Evolutionary conservation across 2,113 vertebrate species (phyloP).

Genomic region (Tetrax tetrax): DNA sequence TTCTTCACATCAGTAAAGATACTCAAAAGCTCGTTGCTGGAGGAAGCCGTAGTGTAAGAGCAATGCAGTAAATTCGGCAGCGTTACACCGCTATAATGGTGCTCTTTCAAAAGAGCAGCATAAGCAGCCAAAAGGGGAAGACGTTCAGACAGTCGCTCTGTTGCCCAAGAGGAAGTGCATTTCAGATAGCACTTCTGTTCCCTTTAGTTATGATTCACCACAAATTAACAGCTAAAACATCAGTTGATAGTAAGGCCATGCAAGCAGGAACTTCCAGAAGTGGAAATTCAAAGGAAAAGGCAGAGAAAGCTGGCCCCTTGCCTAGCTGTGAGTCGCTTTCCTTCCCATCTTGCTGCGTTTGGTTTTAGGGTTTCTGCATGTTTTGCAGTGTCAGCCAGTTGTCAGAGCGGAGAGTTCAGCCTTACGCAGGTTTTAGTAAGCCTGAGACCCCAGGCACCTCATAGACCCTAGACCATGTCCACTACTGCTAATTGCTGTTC

Average conservation of each 20-base stretch:
- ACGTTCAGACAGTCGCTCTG: neutral
- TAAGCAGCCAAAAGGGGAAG: slow-evolving; percentile 29
- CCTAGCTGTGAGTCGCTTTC: slow-evolving; percentile 31
- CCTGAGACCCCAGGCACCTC: neutral
- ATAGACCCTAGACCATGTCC: neutral
- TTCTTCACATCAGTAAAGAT: neutral
- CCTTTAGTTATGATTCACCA: slow-evolving; percentile 22
- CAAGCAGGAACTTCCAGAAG: slow-evolving; percentile 42
- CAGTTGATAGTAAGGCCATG: neutral
- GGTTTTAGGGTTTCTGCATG: slow-evolving; percentile 22
- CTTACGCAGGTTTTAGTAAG: neutral
- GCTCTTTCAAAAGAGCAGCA: slow-evolving; percentile 8
- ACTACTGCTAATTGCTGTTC: neutral
- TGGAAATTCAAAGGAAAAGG: slow-evolving; percentile 13
- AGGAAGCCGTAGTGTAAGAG: neutral
- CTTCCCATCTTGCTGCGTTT: slow-evolving; percentile 54
- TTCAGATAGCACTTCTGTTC: neutral
- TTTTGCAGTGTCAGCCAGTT: slow-evolving; percentile 40
- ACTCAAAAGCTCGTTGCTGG: neutral
- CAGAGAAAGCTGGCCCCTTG: slow-evolving; percentile 28
- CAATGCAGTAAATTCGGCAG: neutral
- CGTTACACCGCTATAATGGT: neutral
- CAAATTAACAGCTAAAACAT: slow-evolving; percentile 8
- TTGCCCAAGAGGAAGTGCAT: slow-evolving; percentile 31
- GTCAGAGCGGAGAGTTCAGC: neutral